Percentiles rank a stretch among this genome's conserved stretches.
Conservation (phyloP, 2,888 invertebrate genomes). For the Boloria selene region DNA sequence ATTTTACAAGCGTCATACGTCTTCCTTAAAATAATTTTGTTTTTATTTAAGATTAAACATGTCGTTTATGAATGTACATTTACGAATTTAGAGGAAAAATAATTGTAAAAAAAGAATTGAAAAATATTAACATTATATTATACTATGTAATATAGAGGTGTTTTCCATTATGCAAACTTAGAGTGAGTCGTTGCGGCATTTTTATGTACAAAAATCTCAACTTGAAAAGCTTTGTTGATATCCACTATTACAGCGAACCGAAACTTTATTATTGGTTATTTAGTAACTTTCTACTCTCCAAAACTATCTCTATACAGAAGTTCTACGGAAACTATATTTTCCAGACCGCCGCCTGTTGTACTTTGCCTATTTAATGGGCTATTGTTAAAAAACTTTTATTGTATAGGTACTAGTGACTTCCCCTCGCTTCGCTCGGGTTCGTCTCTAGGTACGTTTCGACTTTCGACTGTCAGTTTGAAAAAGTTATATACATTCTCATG, state of each 20-base stretch:
- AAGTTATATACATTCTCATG: too few relatives aligned
- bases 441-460: too few relatives aligned
- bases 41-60: conserved; percentile 17
- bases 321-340: not conserved
- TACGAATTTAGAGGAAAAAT: not conserved
- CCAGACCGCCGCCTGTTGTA: too few relatives aligned
- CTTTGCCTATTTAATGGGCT: not conserved
- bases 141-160: conserved; percentile 1
- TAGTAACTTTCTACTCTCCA: conserved; percentile 16
- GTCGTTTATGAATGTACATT: not conserved
- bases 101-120: not conserved
- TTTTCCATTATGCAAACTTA: not conserved
- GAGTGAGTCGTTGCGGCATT: not conserved
- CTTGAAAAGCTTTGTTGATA: conserved; percentile 24
- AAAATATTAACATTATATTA: not conserved
- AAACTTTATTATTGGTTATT: conserved; percentile 27
- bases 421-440: too few relatives aligned
- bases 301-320: conserved; percentile 10
- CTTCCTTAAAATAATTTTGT: conserved; percentile 21
- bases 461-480: too few relatives aligned
- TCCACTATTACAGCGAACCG: conserved; percentile 16
- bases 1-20: conserved; percentile 31
- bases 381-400: not conserved
- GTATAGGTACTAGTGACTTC: too few relatives aligned
- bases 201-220: conserved; percentile 15